Conservation (phyloP, 2,888 invertebrate genomes). For the Dolichomitus sp. region DNA sequence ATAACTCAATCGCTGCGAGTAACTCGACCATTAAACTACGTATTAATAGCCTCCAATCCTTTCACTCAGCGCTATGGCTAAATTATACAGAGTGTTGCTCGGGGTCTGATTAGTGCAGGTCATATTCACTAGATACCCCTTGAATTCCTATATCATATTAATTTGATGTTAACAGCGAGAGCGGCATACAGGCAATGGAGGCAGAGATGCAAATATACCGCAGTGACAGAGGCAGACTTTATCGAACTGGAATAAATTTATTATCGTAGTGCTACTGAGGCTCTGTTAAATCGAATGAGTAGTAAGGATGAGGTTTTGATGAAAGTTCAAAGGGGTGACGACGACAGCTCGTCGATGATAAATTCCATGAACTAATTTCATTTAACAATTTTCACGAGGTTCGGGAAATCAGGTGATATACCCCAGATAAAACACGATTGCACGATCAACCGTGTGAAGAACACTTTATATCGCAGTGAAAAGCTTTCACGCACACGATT, state of each 20-base stretch:
- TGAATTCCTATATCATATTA: background rate
- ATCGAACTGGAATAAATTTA: constrained; percentile 27
- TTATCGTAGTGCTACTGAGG: constrained; percentile 18
- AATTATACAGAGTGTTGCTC: background rate
- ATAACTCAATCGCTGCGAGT: background rate
- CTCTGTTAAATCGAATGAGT: constrained; percentile 3
- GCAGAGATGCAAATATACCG: background rate
- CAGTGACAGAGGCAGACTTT: background rate
- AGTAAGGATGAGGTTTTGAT: background rate
- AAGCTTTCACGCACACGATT: background rate
- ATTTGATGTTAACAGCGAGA: constrained; percentile 4
- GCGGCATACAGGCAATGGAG: background rate
- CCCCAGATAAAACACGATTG: background rate
- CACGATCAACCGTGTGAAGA: background rate
- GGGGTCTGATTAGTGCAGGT: constrained; percentile 39
- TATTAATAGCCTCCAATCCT: constrained; percentile 15
- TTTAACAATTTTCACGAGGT: background rate
- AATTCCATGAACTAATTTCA: background rate
- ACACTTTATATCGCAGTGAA: background rate
- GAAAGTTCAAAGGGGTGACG: background rate
- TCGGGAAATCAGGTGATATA: background rate
- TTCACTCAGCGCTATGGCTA: background rate
- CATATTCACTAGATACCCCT: constrained; percentile 27
- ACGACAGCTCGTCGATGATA: background rate
- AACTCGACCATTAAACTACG: background rate